Conservation (phyloP, 2,797 vertebrate species). For the Phrynocephalus forsythii region DNA sequence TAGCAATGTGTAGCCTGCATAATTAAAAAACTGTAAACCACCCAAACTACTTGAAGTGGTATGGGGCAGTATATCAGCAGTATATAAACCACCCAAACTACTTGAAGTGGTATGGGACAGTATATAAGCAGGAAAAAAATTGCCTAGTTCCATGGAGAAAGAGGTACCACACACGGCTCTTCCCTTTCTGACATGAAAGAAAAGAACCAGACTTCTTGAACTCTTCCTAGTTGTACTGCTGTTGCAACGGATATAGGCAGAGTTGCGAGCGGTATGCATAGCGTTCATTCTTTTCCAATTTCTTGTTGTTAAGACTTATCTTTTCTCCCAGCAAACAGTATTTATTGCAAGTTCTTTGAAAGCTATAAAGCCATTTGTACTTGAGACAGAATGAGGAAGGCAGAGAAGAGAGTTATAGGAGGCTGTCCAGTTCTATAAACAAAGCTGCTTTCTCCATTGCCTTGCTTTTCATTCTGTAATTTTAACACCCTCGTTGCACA, state of each 20-base stretch:
- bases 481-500: neutral
- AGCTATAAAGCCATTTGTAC: slow-evolving; percentile 57
- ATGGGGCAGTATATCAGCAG: too few relatives aligned
- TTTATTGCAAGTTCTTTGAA: slow-evolving; percentile 63
- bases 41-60: too few relatives aligned
- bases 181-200: too few relatives aligned
- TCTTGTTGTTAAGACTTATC: slow-evolving; percentile 57
- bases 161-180: neutral
- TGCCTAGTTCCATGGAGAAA: neutral
- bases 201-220: neutral
- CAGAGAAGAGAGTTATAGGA: slow-evolving; percentile 38
- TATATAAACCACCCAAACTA: too few relatives aligned
- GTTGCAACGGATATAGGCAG: neutral
- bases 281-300: slow-evolving; percentile 52
- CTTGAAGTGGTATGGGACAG: too few relatives aligned
- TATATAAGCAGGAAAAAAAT: neutral
- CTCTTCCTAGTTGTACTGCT: neutral
- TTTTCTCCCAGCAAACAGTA: slow-evolving; percentile 52
- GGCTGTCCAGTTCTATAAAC: slow-evolving; percentile 1
- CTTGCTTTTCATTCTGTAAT: neutral
- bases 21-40: too few relatives aligned
- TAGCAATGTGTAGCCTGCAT: too few relatives aligned
- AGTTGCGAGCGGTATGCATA: slow-evolving; percentile 50
- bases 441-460: too few relatives aligned
- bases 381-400: slow-evolving; percentile 59